Base-by-base conservation (phyloP, 2,888 invertebrate species). In the Cryptophagus acutangulus region DNA sequence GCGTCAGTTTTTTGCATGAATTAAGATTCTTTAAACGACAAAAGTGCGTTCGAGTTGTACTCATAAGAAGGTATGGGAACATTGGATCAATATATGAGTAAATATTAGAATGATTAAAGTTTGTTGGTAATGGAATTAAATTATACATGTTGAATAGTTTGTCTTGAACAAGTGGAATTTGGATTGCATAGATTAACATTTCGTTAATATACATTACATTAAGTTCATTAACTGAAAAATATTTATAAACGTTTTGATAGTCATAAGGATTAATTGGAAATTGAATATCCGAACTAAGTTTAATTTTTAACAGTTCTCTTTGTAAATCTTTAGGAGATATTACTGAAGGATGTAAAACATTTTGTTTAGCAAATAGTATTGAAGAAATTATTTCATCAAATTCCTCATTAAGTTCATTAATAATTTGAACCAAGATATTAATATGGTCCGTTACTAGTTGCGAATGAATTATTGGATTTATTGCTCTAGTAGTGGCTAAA, bases 311-410 rank as follows among this genome's bases (percentile, higher is more conserved):
- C 5, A 43, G 12, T 43, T 39, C 30, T 2, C 30, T 6, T 29
- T 25, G 15, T 14, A 46, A 28, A 13, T 41, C n/a, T 9, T n/a
- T 31, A 10, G 45, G 45, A 12, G 41, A 38, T 9, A 41, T 41
- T 13, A 40, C 14, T 6, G 39, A 31, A 10, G 39, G 39, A 24
- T 39, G 39, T 14, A 39, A 24, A 2, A 39, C 14, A 15, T 39
- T 39, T 35, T 39, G 33, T 39, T 39, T 39, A 9, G 39, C 17
- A 36, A 39, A 39, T 10, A 39, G 18, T 13, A 39, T 39, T 3
- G 34, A 39, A 9, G 34, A 39, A 8, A 39, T 39, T 17, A 36
- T 38, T 6, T 13, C 3, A 10, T 39, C 34, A 14, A 18, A 36
- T 24, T 38, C 5, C 18, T 36, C 34, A 5, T 39, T 20, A 4